Conservation (phyloP, 2,888 invertebrate genomes). For the Melanargia galathea region DNA sequence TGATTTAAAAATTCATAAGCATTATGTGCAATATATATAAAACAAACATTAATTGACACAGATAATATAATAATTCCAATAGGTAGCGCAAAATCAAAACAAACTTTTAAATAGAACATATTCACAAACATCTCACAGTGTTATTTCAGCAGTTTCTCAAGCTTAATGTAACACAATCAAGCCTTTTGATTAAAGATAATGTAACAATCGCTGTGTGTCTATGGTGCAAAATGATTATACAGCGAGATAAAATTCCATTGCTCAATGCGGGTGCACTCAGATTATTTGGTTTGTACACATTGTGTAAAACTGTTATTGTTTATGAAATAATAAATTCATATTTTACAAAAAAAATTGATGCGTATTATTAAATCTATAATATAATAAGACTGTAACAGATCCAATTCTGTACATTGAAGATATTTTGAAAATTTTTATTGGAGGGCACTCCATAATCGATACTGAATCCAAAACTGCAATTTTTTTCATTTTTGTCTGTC, state of each 20-base stretch:
- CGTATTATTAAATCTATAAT: no score
- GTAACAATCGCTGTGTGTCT: slow-evolving; percentile 16
- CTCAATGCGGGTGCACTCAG: slow-evolving; percentile 16
- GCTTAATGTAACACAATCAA: slow-evolving; percentile 17
- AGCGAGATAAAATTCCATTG: slow-evolving; percentile 22
- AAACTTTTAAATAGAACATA: neutral
- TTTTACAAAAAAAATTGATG: neutral
- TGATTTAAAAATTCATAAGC: no score
- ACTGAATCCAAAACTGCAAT: no score
- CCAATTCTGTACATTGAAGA: no score
- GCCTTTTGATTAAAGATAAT: slow-evolving; percentile 28
- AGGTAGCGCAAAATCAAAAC: no score
- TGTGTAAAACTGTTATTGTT: slow-evolving; percentile 14
- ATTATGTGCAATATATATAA: no score
- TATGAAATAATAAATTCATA: slow-evolving; percentile 3
- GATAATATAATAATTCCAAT: no score
- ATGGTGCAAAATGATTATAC: slow-evolving; percentile 22
- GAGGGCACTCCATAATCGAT: no score
- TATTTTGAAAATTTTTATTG: no score
- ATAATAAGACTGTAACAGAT: no score
- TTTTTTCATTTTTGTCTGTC: no score
- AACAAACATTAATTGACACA: no score
- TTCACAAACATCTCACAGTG: slow-evolving; percentile 6
- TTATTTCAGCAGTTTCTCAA: slow-evolving; percentile 22
- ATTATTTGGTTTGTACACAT: slow-evolving; percentile 17